A percentile compares a stretch with the other conserved stretches of the same genome.
These are phyloP conservation scores for Drosophila nr. perissopoda DNA, from an alignment of 2,888 invertebrate species.

Conservation along the genomic window DNA sequence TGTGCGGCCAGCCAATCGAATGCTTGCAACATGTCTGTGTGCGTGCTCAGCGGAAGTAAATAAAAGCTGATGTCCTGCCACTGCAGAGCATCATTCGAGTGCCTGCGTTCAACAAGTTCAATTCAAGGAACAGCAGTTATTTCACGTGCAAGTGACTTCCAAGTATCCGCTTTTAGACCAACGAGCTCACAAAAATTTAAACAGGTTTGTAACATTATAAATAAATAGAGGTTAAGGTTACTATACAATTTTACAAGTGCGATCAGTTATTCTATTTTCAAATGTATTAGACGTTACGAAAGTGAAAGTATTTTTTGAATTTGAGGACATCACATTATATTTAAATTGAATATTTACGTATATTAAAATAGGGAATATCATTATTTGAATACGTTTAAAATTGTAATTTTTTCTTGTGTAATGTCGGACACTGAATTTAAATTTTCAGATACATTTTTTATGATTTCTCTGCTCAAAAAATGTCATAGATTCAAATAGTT, in stretches of 20 bases:
- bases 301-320: not conserved
- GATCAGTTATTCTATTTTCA: not conserved
- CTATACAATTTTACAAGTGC: not conserved
- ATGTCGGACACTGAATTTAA: not conserved
- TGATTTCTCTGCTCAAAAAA: not conserved
- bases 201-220: slow-evolving; percentile 31
- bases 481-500: not conserved
- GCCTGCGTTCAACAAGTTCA: slow-evolving; percentile 72
- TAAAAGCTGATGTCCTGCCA: slow-evolving; percentile 80
- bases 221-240: not conserved
- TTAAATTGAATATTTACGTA: too few species aligned
- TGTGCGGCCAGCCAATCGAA: slow-evolving; percentile 67
- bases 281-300: not conserved
- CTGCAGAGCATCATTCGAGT: slow-evolving; percentile 77
- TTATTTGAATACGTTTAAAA: not conserved
- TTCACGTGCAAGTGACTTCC: slow-evolving; percentile 6
- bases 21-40: slow-evolving; percentile 38
- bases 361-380: too few species aligned
- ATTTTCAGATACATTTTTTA: not conserved
- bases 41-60: slow-evolving; percentile 68
- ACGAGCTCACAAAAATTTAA: not conserved
- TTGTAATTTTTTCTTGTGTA: not conserved
- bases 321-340: not conserved
- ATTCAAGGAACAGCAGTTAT: slow-evolving; percentile 21
- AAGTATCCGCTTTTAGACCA: not conserved